Evolutionary conservation across 2,888 invertebrate genomes (phyloP).

Genomic region (Agonopterix subpropinquella): DNA sequence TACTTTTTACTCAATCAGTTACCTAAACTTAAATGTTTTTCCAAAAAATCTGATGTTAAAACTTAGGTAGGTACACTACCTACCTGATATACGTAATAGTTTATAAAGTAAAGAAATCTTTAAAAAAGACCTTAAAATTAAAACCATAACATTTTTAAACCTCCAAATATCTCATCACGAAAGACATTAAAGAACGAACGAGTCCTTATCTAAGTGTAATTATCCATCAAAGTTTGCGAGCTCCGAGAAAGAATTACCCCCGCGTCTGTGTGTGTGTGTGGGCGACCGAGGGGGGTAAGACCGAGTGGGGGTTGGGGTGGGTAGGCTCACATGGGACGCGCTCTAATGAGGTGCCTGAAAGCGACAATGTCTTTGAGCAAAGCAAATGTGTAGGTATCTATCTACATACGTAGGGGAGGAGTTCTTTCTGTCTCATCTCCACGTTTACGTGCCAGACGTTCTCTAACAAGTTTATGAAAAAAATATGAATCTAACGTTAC

Average conservation of each 20-base stretch:
- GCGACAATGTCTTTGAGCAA: constrained; percentile 75
- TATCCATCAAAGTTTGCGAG: constrained; percentile 70
- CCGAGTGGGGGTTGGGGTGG: constrained; percentile 26
- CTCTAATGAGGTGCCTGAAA: constrained; percentile 77
- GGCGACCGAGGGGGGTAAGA: background rate
- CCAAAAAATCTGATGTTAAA: too few species aligned
- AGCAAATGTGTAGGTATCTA: constrained; percentile 72
- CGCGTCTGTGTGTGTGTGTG: constrained; percentile 38
- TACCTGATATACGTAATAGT: too few species aligned
- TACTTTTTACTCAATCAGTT: too few species aligned
- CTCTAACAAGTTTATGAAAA: constrained; percentile 9
- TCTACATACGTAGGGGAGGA: constrained; percentile 61
- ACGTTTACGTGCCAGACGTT: constrained; percentile 25
- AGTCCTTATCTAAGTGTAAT: constrained; percentile 69
- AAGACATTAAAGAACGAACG: constrained; percentile 41
- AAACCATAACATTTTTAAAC: background rate
- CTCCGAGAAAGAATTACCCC: constrained; percentile 68
- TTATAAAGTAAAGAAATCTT: too few species aligned
- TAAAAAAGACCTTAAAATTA: background rate
- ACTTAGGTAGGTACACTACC: too few species aligned
- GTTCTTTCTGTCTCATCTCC: constrained; percentile 39
- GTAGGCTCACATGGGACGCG: constrained; percentile 74
- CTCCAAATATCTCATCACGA: constrained; percentile 14
- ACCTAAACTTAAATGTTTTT: too few species aligned
- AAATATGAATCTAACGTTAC: constrained; percentile 4